Conservation (phyloP, 2,797 vertebrate genomes). For the Xenopus petersii region DNA sequence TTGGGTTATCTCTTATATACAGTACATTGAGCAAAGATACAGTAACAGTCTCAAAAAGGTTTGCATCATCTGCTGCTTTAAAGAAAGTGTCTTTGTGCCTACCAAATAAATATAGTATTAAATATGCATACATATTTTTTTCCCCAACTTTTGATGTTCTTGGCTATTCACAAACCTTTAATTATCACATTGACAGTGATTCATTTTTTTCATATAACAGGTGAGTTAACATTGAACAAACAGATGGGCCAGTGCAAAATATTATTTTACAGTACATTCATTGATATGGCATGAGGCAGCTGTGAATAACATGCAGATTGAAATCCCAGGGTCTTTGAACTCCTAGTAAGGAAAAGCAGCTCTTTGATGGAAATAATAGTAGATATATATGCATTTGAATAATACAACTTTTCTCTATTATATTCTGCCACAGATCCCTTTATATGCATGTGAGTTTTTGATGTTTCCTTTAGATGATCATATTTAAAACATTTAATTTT, state of each 20-base stretch:
- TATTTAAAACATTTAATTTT: neutral
- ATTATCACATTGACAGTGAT: neutral
- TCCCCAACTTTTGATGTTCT: too few relatives aligned
- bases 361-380: conserved; percentile 29
- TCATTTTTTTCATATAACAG: conserved; percentile 6
- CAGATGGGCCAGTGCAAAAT: conserved; percentile 26
- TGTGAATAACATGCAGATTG: conserved; percentile 37
- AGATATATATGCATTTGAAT: conserved; percentile 26
- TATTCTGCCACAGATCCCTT: conserved; percentile 12
- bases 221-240: conserved; percentile 30
- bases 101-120: too few relatives aligned
- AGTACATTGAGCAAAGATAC: too few relatives aligned
- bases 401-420: conserved; percentile 9
- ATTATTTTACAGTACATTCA: conserved; percentile 20
- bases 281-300: conserved; percentile 29
- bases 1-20: too few relatives aligned
- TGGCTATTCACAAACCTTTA: too few relatives aligned
- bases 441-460: conserved; percentile 12
- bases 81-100: too few relatives aligned
- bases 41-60: too few relatives aligned
- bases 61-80: too few relatives aligned
- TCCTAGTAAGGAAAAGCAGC: conserved; percentile 30
- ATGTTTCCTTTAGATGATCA: conserved; percentile 13
- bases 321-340: conserved; percentile 29
- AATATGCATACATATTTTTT: too few relatives aligned